Percentiles rank a stretch among this genome's conserved stretches.
Conservation (phyloP, 2,797 vertebrate genomes). For the Acrossocheilus wenchowensis region DNA sequence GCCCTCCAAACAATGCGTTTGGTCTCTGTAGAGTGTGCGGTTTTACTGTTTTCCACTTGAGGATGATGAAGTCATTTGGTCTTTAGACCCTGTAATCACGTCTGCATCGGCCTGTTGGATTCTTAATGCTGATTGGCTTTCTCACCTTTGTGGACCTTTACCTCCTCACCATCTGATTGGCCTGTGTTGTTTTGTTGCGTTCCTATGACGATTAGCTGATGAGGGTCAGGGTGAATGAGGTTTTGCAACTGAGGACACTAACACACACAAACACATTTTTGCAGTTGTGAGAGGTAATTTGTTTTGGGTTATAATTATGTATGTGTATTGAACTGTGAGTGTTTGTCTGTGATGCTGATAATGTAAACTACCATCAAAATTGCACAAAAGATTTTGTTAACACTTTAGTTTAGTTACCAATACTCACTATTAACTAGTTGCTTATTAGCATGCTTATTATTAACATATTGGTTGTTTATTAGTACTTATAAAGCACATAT, state of each 20-base stretch:
- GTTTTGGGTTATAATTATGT: background rate
- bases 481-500: too few species aligned
- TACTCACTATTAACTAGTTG: too few species aligned
- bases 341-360: too few species aligned
- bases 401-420: too few species aligned
- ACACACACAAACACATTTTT: background rate
- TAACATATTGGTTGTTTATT: too few species aligned
- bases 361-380: too few species aligned
- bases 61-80: conserved; percentile 8
- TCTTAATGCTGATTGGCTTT: conserved; percentile 29
- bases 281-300: background rate
- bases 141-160: background rate
- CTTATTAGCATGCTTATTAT: too few species aligned
- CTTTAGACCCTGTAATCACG: conserved; percentile 38
- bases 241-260: background rate
- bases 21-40: background rate
- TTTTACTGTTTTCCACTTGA: background rate
- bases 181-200: background rate
- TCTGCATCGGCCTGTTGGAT: conserved; percentile 34
- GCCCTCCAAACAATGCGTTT: background rate
- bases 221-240: background rate
- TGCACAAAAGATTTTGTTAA: too few species aligned
- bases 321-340: background rate
- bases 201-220: background rate
- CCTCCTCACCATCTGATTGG: conserved; percentile 10